Percentiles rank a stretch among this genome's conserved stretches.
phyloP scores from a whole-genome alignment of 30 jellyfish, hydroid and myxozoan species.

The Catostylus mosaicus region DNA sequence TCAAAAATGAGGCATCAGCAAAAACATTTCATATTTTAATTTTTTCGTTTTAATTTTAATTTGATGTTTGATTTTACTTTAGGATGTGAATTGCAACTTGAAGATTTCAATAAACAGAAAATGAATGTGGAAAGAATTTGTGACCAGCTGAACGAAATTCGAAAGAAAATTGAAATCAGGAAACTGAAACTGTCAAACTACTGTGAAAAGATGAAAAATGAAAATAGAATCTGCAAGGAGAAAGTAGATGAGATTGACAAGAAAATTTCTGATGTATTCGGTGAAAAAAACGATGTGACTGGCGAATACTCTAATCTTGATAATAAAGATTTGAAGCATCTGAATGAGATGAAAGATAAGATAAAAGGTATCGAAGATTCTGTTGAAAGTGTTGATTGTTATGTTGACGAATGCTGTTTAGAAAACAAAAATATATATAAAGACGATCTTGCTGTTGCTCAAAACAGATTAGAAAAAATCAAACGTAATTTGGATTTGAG shows the following conservation, averaged over 20 bases:
- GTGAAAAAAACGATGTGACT: not conserved
- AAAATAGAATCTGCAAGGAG: not conserved
- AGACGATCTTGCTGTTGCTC: constrained; percentile 24
- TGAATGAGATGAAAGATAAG: not conserved
- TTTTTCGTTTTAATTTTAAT: no score
- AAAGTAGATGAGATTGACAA: constrained; percentile 7
- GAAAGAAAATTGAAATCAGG: constrained; percentile 40
- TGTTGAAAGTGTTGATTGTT: constrained; percentile 1
- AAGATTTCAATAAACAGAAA: not conserved
- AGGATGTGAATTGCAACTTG: constrained; percentile 2
- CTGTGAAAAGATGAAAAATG: not conserved
- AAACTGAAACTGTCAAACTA: not conserved
- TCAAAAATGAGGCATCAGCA: no score
- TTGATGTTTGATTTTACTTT: not conserved
- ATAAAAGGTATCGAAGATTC: constrained; percentile 16
- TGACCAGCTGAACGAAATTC: constrained; percentile 32
- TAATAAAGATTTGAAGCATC: not conserved
- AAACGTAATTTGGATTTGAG: not conserved
- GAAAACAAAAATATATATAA: not conserved
- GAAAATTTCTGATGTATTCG: not conserved
- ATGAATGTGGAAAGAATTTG: constrained; percentile 19
- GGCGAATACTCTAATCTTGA: no score
- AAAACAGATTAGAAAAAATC: constrained; percentile 1
- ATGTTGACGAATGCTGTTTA: constrained; percentile 15
- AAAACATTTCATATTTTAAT: no score